Conservation (phyloP, 1,140 invertebrate species). For the Papilio polyxenes region DNA sequence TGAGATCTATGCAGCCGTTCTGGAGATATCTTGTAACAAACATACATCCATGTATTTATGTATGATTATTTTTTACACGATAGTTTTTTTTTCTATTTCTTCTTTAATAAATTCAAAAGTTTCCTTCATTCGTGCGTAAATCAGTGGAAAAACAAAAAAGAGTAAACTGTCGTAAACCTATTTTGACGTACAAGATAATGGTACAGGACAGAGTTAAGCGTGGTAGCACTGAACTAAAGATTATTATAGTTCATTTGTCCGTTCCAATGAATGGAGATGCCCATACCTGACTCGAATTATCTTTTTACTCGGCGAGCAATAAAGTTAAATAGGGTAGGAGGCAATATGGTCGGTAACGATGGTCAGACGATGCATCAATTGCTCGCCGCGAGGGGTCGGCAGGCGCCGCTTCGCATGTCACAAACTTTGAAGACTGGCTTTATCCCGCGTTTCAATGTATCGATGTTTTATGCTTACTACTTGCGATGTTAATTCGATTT, state of each 20-base stretch:
- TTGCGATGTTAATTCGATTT: conserved; percentile 37
- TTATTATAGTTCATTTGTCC: conserved; percentile 40
- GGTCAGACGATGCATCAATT: conserved; percentile 73
- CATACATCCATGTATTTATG: too few species aligned
- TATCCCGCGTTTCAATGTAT: conserved; percentile 43
- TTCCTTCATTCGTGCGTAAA: conserved; percentile 25
- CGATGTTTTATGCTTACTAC: conserved; percentile 45
- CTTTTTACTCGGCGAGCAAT: conserved; percentile 35
- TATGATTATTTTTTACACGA: too few species aligned
- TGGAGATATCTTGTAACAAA: too few species aligned
- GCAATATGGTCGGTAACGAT: conserved; percentile 45
- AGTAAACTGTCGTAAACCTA: conserved; percentile 29
- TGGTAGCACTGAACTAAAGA: conserved; percentile 36
- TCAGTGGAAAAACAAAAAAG: conserved; percentile 7
- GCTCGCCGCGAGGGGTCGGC: conserved; percentile 67
- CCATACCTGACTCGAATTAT: conserved; percentile 36
- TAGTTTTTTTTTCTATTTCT: neutral
- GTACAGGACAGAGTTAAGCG: conserved; percentile 35
- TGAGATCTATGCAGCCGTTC: too few species aligned
- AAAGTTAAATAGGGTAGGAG: conserved; percentile 37
- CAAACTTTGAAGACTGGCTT: conserved; percentile 40
- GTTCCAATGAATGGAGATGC: conserved; percentile 39
- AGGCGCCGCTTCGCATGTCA: conserved; percentile 50
- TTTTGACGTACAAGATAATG: conserved; percentile 32
- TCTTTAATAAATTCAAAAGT: neutral